These are phyloP conservation scores for Drosophila nr. perissopoda DNA, from an alignment of 2,888 invertebrate species.

Conservation along the genomic window DNA sequence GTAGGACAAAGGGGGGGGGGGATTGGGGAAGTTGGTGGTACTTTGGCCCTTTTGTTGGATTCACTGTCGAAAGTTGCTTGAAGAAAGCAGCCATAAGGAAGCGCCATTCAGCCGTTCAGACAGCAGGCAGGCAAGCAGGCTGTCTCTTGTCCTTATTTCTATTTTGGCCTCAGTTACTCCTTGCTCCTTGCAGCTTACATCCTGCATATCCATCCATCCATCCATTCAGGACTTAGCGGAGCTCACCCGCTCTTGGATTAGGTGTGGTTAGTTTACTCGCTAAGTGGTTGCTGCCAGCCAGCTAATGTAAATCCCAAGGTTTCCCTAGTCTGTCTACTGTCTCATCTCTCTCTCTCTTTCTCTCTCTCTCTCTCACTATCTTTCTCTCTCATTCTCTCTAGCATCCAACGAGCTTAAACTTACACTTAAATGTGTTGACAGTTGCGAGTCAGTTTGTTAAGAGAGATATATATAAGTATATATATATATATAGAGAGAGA, in stretches of 20 bases:
- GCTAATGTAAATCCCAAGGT: slow-evolving; percentile 49
- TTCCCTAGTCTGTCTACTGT: slow-evolving; percentile 42
- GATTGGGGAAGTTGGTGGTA: slow-evolving; percentile 6
- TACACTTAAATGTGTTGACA: slow-evolving; percentile 36
- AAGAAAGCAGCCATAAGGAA: slow-evolving; percentile 43
- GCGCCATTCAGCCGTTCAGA: slow-evolving; percentile 18
- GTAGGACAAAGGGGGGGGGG: not conserved
- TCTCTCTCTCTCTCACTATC: not conserved
- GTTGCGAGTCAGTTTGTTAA: slow-evolving; percentile 12
- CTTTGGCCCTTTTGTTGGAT: slow-evolving; percentile 36
- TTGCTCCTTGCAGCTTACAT: not conserved
- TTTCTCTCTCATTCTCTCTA: not conserved
- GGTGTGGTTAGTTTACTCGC: slow-evolving; percentile 76
- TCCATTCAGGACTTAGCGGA: not conserved
- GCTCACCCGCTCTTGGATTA: slow-evolving; percentile 43
- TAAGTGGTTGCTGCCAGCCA: slow-evolving; percentile 66
- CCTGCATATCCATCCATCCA: slow-evolving; percentile 1
- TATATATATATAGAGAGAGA: not conserved
- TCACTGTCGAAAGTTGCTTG: slow-evolving; percentile 33
- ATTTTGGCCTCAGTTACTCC: slow-evolving; percentile 5
- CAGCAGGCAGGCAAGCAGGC: slow-evolving; percentile 12
- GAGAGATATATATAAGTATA: not conserved
- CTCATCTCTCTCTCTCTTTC: not conserved
- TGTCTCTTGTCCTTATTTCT: slow-evolving; percentile 23
- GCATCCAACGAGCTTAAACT: slow-evolving; percentile 30